Conservation (phyloP, 2,797 vertebrate species). For the Cheirogaleus major region DNA sequence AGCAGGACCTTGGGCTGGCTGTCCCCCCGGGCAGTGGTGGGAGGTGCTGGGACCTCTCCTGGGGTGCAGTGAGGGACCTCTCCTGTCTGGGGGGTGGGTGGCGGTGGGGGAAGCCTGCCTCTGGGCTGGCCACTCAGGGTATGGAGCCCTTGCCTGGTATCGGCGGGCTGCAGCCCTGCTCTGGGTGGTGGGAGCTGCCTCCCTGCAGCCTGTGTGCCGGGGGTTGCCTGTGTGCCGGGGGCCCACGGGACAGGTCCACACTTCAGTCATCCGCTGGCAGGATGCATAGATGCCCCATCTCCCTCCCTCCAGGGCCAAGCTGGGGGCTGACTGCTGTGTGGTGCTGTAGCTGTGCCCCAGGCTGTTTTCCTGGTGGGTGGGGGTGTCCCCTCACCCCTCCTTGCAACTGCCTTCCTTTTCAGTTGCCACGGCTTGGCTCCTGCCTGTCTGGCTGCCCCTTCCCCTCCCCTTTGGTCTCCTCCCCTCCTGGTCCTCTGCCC, state of each 20-base stretch:
- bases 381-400: background rate
- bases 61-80: background rate
- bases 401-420: background rate
- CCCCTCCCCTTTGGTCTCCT: background rate
- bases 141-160: background rate
- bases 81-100: too few species aligned
- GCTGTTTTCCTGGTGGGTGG: background rate
- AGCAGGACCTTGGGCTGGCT: background rate
- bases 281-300: background rate
- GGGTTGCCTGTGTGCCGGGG: background rate
- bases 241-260: background rate
- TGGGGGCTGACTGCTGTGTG: background rate
- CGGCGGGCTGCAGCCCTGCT: background rate
- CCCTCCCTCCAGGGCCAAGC: background rate
- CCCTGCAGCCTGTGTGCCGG: background rate
- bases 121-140: background rate
- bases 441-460: background rate
- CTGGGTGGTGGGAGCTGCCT: background rate
- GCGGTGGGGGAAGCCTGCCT: background rate
- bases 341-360: rapidly evolving
- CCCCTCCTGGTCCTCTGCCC: background rate
- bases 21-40: background rate
- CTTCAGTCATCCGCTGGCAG: background rate
- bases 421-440: background rate
- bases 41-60: background rate